Base-by-base conservation (phyloP, 1,140 invertebrate species). In the Lycorma delicatula region DNA sequence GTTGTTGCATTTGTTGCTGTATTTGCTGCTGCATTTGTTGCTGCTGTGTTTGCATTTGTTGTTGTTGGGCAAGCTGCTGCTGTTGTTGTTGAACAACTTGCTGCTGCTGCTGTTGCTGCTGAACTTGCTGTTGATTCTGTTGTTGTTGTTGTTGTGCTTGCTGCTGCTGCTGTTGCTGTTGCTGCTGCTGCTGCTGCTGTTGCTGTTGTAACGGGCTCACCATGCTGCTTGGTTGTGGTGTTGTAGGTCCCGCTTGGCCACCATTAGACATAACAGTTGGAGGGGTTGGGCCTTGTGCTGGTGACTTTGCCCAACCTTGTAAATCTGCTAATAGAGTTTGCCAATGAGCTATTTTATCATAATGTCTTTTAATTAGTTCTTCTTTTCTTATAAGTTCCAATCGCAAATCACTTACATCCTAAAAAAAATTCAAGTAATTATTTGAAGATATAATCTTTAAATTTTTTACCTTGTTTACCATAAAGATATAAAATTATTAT, bases 321-420 rank as follows among this genome's bases (percentile, higher is more conserved):
- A 84, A 66, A 70, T 92, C 89, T 0, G 85, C 84, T 11, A 97
- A 74, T 25, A 94, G 74, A 64, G 81, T 85, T 70, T 95, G 91
- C 93, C 92, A 97, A 41, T 88, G 81, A 12, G 82, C 80, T 36
- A 96, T 85, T 69, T 93, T 93, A 28, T 94, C 91, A 68, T 93
- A 90, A 68, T 95, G 91, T 46, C 87, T 82, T 64, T 91, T 85
- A 4, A 97, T 78, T 0, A 97, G 72, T 52, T 89, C 85, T 56
- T 96, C 92, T 71, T 96, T 97, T 3, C 91, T 75, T 2, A 81
- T 75, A 18, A 95, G 75, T 71, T 97, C 93, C 38, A 82, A 74
- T 65, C 83, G 83, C 13, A 96, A 73, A 67, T 96, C 92, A 58
- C 79, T 82, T 64, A 91, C 91, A 68, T 95, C 92, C 77, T 80